Evolutionary conservation across 2,888 invertebrate genomes (phyloP).

Genomic region (Sarcophaga carnaria): DNA sequence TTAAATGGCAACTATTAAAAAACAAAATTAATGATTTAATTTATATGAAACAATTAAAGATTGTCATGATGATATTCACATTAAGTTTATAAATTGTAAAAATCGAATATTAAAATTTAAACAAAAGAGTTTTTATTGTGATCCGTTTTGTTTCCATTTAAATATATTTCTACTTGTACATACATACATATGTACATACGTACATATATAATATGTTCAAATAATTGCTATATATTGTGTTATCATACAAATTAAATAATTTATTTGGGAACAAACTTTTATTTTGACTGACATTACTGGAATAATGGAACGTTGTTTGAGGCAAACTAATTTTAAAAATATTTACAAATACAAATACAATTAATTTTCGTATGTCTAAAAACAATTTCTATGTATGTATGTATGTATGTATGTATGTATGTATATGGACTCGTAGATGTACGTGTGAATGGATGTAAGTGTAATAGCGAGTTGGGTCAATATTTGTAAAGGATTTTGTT

Average conservation of each 20-base stretch:
- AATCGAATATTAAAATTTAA: too few species aligned
- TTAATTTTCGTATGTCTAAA: not conserved
- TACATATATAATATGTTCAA: too few species aligned
- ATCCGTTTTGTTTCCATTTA: too few species aligned
- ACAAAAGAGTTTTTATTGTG: too few species aligned
- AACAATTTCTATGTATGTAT: not conserved
- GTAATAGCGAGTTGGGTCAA: slow-evolving; percentile 72
- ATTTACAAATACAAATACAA: not conserved
- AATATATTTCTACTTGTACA: too few species aligned
- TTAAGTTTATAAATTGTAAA: too few species aligned
- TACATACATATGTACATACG: too few species aligned
- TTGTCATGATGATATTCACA: too few species aligned
- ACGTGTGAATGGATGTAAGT: not conserved
- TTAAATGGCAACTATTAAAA: too few species aligned
- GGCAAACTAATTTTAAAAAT: not conserved
- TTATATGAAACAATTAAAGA: too few species aligned
- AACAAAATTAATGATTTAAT: too few species aligned
- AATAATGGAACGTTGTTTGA: not conserved
- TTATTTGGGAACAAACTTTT: not conserved
- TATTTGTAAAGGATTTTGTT: slow-evolving; percentile 80
- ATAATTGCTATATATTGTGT: too few species aligned
- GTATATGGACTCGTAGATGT: slow-evolving; percentile 38
- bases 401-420: not conserved
- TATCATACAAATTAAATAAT: not conserved
- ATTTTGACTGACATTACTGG: not conserved